These are phyloP conservation scores for Acleris literana DNA, from an alignment of 2,888 invertebrate genomes.

Conservation along the genomic window DNA sequence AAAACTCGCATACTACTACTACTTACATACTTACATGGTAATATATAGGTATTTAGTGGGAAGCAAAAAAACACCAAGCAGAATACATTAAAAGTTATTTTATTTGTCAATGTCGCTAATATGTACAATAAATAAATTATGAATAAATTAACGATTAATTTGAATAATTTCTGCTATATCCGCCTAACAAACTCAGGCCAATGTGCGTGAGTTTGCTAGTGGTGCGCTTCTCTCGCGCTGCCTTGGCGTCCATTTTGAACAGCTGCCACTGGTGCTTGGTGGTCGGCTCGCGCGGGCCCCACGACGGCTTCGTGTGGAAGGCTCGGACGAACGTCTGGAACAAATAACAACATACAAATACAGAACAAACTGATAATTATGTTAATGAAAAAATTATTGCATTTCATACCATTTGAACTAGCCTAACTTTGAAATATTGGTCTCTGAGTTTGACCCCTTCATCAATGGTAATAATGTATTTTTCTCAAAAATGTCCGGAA, in stretches of 20 bases:
- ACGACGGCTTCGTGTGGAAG: conserved; percentile 74
- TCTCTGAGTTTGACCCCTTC: too few relatives aligned
- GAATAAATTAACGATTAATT: conserved; percentile 24
- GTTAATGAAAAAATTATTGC: too few relatives aligned
- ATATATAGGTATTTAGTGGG: too few relatives aligned
- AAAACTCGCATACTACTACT: too few relatives aligned
- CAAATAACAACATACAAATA: conserved; percentile 14
- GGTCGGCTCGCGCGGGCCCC: conserved; percentile 85
- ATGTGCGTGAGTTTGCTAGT: conserved; percentile 51
- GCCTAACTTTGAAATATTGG: too few relatives aligned
- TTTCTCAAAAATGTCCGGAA: too few relatives aligned
- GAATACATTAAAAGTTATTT: conserved; percentile 8
- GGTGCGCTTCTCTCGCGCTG: conserved; percentile 50
- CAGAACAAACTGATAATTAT: too few relatives aligned
- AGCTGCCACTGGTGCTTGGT: conserved; percentile 81
- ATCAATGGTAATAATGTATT: too few relatives aligned
- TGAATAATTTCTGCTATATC: conserved; percentile 44
- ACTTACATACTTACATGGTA: too few relatives aligned
- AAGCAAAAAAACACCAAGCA: not conserved
- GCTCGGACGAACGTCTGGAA: conserved; percentile 72
- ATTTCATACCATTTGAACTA: too few relatives aligned
- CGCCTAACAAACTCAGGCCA: conserved; percentile 58
- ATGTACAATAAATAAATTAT: conserved; percentile 33
- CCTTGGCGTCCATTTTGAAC: conserved; percentile 75
- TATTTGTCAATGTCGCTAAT: conserved; percentile 22